phyloP scores from a whole-genome alignment of 2,113 vertebrate species.

The Fukomys damarensis region DNA sequence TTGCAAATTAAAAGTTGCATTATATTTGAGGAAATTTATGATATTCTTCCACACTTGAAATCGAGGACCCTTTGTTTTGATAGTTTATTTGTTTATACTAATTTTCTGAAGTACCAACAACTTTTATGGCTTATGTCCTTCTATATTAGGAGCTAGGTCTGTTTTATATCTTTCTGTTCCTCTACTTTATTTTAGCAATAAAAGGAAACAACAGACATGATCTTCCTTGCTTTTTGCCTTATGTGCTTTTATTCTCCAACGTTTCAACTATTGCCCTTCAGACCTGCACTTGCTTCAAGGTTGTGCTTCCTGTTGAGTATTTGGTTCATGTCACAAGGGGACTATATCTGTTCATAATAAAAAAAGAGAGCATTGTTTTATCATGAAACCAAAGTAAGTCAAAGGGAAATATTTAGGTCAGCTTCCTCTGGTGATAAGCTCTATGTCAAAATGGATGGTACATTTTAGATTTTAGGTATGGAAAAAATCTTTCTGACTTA shows the following conservation, averaged over 20 bases:
- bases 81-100: neutral
- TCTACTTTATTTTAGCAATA: slow-evolving; percentile 33
- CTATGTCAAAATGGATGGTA: neutral
- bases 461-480: slow-evolving; percentile 22
- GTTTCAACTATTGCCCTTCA: slow-evolving; percentile 3
- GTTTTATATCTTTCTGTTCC: slow-evolving; percentile 32
- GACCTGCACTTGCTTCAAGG: slow-evolving; percentile 43
- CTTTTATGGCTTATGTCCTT: slow-evolving; percentile 9
- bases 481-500: slow-evolving; percentile 1
- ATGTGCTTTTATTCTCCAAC: slow-evolving; percentile 26
- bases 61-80: neutral
- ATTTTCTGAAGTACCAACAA: neutral
- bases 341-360: slow-evolving; percentile 10
- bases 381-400: slow-evolving; percentile 7
- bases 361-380: slow-evolving; percentile 49
- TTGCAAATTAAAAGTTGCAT: neutral
- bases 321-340: neutral
- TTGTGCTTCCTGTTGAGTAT: neutral
- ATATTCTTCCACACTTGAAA: neutral
- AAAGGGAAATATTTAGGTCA: slow-evolving; percentile 50
- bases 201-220: neutral
- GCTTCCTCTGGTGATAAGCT: neutral
- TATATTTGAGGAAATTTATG: neutral
- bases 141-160: slow-evolving; percentile 36
- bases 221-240: neutral